phyloP scores from a whole-genome alignment of 2,888 invertebrate species.

The Drosophila sordidapex region DNA sequence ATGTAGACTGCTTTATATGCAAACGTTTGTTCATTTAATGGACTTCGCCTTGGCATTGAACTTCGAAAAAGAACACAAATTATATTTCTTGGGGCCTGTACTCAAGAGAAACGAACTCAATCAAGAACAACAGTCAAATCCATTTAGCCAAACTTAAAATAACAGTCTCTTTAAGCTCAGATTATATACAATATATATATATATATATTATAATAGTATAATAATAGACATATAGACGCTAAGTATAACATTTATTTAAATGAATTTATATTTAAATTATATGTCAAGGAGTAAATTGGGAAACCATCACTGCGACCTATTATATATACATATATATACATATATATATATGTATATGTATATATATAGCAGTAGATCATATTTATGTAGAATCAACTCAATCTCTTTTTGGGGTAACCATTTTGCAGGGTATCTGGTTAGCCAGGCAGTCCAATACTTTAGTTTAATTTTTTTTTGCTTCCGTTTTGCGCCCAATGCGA shows the following conservation, averaged over 20 bases:
- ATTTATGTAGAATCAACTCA: too few species aligned
- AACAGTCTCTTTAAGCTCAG: not conserved
- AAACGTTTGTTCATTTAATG: constrained; percentile 18
- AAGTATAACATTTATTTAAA: too few species aligned
- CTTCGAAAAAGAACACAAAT: constrained; percentile 2
- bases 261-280: too few species aligned
- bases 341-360: too few species aligned
- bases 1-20: constrained; percentile 22
- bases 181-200: not conserved
- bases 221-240: too few species aligned
- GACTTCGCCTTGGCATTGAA: constrained; percentile 30
- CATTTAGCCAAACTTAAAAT: not conserved
- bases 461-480: constrained; percentile 11
- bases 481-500: constrained; percentile 28
- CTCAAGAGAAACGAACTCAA: not conserved
- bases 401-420: too few species aligned
- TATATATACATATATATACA: too few species aligned
- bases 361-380: not conserved
- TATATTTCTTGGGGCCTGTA: not conserved
- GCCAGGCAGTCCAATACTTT: not conserved
- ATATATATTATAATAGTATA: too few species aligned
- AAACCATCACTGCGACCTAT: too few species aligned
- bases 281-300: too few species aligned
- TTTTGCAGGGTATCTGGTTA: not conserved
- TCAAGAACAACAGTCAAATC: not conserved